Conservation (phyloP, 2,797 vertebrate species). For the Nannoperca obscura region DNA sequence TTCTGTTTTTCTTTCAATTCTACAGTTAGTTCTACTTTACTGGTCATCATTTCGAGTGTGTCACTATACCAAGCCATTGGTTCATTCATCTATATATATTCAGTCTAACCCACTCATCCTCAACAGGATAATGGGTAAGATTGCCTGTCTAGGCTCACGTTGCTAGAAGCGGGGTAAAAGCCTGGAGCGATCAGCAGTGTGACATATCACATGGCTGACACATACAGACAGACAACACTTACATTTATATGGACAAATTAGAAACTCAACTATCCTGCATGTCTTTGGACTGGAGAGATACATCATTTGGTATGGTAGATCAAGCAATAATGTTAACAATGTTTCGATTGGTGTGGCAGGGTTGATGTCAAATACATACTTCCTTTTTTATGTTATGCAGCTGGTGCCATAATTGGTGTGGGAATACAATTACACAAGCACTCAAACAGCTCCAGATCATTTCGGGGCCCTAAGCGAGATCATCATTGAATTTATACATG, state of each 20-base stretch:
- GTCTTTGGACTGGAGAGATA: neutral
- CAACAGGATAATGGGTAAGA: neutral
- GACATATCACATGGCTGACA: neutral
- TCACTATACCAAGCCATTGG: neutral
- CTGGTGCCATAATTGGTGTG: neutral
- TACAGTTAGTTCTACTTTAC: neutral
- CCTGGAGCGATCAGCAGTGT: neutral
- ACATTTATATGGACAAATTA: neutral
- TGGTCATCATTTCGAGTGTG: neutral
- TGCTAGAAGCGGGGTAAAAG: neutral
- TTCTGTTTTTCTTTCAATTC: neutral
- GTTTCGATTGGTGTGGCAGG: neutral
- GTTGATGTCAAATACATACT: neutral
- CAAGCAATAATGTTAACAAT: neutral
- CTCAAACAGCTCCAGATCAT: neutral
- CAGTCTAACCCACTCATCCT: neutral
- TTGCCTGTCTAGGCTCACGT: neutral
- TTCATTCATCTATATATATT: conserved; percentile 14
- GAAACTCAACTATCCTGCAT: conserved; percentile 4
- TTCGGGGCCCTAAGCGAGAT: too few species aligned
- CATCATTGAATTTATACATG: too few species aligned
- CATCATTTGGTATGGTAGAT: neutral
- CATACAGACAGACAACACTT: neutral
- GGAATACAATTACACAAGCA: neutral
- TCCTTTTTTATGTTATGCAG: neutral